A percentile compares a stretch with the other conserved stretches of the same genome.
Conservation (phyloP, 2,113 vertebrate genomes). For the Myiagra hebetior region DNA sequence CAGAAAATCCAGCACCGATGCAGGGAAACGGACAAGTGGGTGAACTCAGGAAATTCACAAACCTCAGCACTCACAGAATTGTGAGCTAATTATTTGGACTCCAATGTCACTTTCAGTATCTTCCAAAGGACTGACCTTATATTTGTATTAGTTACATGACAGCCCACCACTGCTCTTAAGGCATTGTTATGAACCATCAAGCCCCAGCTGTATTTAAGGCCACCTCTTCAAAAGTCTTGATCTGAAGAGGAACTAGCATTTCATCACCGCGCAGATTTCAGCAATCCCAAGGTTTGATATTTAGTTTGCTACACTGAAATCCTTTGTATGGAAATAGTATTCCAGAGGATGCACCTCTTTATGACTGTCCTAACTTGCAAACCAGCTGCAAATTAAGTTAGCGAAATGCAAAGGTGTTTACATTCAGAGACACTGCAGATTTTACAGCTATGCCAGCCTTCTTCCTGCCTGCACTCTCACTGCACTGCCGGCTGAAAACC, state of each 20-base stretch:
- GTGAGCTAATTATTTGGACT: slow-evolving; percentile 14
- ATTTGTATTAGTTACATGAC: slow-evolving; percentile 10
- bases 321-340: neutral
- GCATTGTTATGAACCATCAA: neutral
- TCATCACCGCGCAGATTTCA: fast-evolving
- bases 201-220: neutral
- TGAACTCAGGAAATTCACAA: neutral
- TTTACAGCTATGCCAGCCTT: fast-evolving
- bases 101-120: neutral
- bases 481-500: neutral
- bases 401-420: neutral
- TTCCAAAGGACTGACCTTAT: neutral
- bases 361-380: neutral
- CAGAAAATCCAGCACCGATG: slow-evolving; percentile 1
- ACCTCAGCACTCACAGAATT: neutral
- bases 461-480: neutral
- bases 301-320: neutral
- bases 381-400: neutral
- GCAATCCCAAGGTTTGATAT: neutral
- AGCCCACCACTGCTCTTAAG: neutral
- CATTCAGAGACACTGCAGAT: neutral
- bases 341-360: neutral
- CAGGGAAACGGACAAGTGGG: too few relatives aligned
- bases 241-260: neutral
- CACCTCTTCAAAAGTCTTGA: neutral